Conservation (phyloP, 2,797 vertebrate genomes). For the Todus mexicanus region DNA sequence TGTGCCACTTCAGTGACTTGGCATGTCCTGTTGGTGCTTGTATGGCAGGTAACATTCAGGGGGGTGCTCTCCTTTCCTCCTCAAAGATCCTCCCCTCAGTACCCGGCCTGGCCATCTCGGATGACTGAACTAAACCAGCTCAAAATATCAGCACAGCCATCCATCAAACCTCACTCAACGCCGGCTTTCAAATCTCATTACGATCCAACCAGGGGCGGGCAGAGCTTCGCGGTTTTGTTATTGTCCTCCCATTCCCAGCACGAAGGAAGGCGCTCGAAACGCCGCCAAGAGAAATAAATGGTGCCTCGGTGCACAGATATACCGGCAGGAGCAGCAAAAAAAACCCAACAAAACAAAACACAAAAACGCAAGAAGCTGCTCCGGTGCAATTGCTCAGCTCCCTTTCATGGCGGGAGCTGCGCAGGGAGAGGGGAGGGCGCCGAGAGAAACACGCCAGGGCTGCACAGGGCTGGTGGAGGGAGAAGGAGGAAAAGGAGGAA, state of each 20-base stretch:
- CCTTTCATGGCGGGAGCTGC: slow-evolving; percentile 28
- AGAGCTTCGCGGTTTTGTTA: not conserved
- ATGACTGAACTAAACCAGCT: not conserved
- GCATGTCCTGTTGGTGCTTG: not conserved
- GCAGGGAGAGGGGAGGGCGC: slow-evolving; percentile 24
- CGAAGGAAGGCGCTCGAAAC: no score
- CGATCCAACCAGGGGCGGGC: not conserved
- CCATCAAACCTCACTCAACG: not conserved
- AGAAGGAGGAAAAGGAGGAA: not conserved
- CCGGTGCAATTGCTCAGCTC: slow-evolving; percentile 42
- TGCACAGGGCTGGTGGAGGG: not conserved
- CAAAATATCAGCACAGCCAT: not conserved
- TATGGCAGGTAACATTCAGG: not conserved
- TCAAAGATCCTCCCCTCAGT: not conserved
- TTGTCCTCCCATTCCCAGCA: not conserved
- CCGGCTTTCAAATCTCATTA: not conserved
- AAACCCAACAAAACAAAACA: no score
- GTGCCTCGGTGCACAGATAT: not conserved
- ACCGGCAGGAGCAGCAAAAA: no score
- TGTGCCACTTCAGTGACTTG: not conserved
- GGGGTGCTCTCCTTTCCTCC: not conserved
- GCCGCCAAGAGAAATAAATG: no score
- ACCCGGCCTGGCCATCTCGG: not conserved
- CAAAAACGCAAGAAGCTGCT: no score
- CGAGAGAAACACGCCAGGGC: no score